Conservation (phyloP, 2,797 vertebrate genomes). For the Phyllotis vaccarum region DNA sequence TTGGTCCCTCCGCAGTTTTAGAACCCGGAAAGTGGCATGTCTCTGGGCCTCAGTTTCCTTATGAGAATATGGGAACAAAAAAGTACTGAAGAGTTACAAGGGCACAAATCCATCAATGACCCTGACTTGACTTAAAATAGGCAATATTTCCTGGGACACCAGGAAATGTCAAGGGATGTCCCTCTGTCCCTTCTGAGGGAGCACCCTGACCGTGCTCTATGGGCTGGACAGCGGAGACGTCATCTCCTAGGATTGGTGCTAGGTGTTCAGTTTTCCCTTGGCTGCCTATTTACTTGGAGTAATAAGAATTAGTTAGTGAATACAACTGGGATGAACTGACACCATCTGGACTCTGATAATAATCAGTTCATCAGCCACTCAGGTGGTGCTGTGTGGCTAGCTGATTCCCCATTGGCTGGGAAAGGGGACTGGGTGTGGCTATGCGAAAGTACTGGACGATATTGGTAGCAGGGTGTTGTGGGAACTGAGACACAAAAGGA, state of each 20-base stretch:
- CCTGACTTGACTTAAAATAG: background rate
- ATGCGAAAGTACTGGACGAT: accelerated
- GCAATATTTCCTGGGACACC: background rate
- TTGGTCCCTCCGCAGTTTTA: background rate
- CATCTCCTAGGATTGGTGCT: background rate
- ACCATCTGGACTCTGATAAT: accelerated
- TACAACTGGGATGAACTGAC: background rate
- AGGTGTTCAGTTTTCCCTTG: background rate
- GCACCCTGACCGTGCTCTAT: accelerated
- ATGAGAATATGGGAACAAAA: background rate
- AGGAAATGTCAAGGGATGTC: background rate
- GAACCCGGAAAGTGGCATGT: background rate
- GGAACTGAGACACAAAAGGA: accelerated
- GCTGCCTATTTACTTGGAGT: background rate
- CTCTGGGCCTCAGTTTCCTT: background rate
- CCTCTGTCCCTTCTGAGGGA: accelerated
- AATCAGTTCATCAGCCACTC: accelerated
- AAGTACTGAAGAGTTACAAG: background rate
- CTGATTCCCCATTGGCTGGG: accelerated
- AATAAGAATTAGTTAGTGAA: background rate
- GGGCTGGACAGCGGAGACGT: background rate
- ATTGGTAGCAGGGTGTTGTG: accelerated
- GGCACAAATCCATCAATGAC: background rate
- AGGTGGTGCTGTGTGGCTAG: too few species aligned
- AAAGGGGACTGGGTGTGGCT: accelerated